Percentiles rank a stretch among this genome's conserved stretches.
Evolutionary conservation across 2,113 vertebrate genomes (phyloP).

Genomic region (Nestor notabilis): DNA sequence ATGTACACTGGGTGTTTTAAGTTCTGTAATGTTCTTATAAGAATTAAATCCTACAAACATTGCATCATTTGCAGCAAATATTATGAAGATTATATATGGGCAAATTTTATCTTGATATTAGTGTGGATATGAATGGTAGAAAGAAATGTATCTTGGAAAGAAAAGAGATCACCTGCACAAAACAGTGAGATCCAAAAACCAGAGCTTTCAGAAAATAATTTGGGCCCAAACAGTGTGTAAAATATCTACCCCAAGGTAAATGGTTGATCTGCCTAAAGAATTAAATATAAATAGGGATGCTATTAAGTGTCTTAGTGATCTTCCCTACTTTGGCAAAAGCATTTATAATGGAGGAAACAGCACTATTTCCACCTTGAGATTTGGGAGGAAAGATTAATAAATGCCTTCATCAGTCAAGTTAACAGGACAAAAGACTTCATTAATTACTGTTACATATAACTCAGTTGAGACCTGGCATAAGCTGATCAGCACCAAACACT

Average conservation of each 20-base stretch:
- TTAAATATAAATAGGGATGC: background rate
- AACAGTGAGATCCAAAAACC: background rate
- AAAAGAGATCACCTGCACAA: background rate
- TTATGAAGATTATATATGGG: background rate
- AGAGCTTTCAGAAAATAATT: background rate
- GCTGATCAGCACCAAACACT: background rate
- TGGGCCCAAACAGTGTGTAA: background rate
- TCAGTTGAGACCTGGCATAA: background rate
- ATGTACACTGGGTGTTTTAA: background rate
- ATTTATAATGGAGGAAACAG: background rate
- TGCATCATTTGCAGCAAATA: background rate
- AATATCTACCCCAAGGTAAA: background rate
- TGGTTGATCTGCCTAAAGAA: background rate
- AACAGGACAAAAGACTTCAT: background rate
- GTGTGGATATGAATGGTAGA: background rate
- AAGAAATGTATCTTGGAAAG: background rate
- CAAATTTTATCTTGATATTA: background rate
- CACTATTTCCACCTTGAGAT: background rate
- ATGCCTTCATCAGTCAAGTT: background rate
- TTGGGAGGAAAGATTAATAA: background rate
- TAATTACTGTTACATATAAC: background rate
- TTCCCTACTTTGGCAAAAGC: rapidly evolving
- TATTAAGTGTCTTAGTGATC: background rate
- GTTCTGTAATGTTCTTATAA: background rate
- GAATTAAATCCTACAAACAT: background rate